Base-by-base conservation (phyloP, 2,888 invertebrate genomes). In the Chaetogeoica ovagalla region DNA sequence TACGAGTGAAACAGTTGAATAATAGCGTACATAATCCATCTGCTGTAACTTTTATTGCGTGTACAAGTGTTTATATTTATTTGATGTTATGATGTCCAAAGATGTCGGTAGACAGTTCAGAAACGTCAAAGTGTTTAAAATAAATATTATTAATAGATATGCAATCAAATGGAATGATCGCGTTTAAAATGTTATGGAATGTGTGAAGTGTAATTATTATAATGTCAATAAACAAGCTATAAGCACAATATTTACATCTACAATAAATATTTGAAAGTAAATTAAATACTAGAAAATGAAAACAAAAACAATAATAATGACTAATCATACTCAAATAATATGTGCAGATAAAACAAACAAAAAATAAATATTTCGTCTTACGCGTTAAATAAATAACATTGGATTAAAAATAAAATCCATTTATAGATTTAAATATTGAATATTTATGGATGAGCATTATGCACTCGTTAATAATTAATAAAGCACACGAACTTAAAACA, bases 191-290 rank as follows among this genome's bases (percentile, higher is more conserved):
- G 48, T 23, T 52, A 37, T n/a, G 48, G 52, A 72, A 73, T 30
- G 62, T 73, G 52, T 62, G 17, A 62, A 73, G n/a, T 73, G n/a
- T 62, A 30, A 72, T 19, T 9, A 9, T 1, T 15, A 15, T 11
- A 30, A 13, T 52, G 48, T 52, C n/a, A 19, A 48, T 62, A 23
- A 72, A 48, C 30, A 52, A 60, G n/a, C 59, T 62, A 30, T 52
- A 60, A 72, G 62, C 52, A 52, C 62, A 73, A 62, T 73, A 62
- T 60, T 59, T 39, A 63, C 8, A 2, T 73, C 37, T 73, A 74
- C 74, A 65, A 55, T 19, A 2, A 48, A 39, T 52, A 62, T 39
- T 48, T 8, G 30, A 62, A 62, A 62, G 8, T 62, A 52, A 73
- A 52, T 62, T 62, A 48, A n/a, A 30, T 62, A 73, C 60, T 72